Percentiles rank a stretch among this genome's conserved stretches.
These are phyloP conservation scores for Criorhina ranunculi DNA, from an alignment of 2,888 invertebrate genomes.

Conservation along the genomic window DNA sequence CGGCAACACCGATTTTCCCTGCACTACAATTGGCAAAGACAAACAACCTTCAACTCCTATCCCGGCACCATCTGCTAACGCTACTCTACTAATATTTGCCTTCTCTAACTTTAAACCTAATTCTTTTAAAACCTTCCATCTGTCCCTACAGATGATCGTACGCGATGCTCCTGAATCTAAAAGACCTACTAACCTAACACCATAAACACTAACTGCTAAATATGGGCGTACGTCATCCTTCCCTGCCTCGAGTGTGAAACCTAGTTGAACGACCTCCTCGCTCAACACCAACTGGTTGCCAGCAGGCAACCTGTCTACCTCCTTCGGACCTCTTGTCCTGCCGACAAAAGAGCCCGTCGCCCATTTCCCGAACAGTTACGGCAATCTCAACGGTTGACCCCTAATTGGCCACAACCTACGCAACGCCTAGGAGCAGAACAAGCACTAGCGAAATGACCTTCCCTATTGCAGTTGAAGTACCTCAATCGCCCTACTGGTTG, in stretches of 20 bases:
- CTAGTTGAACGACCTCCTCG: not conserved
- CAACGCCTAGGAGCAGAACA: not conserved
- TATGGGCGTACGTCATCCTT: not conserved
- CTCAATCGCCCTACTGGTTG: no score
- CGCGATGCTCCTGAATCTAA: constrained; percentile 4
- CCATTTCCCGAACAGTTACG: not conserved
- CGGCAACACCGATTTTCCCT: no score
- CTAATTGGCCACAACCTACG: not conserved
- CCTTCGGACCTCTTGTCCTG: not conserved
- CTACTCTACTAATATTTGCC: not conserved
- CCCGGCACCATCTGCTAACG: not conserved
- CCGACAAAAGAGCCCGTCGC: constrained; percentile 1
- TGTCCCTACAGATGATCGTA: not conserved
- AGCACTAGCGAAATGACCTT: no score
- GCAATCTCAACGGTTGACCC: not conserved
- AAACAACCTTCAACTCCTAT: not conserved
- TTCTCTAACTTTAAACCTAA: not conserved
- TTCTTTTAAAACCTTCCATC: not conserved
- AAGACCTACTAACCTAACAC: not conserved
- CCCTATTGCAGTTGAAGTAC: no score
- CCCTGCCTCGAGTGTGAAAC: not conserved
- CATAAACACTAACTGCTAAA: constrained; percentile 12
- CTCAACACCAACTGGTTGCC: not conserved
- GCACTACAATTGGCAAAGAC: not conserved
- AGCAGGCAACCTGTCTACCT: not conserved